Percentiles rank a stretch among this genome's conserved stretches.
phyloP scores from a whole-genome alignment of 2,888 invertebrate species.

The Napeogenes inachia region DNA sequence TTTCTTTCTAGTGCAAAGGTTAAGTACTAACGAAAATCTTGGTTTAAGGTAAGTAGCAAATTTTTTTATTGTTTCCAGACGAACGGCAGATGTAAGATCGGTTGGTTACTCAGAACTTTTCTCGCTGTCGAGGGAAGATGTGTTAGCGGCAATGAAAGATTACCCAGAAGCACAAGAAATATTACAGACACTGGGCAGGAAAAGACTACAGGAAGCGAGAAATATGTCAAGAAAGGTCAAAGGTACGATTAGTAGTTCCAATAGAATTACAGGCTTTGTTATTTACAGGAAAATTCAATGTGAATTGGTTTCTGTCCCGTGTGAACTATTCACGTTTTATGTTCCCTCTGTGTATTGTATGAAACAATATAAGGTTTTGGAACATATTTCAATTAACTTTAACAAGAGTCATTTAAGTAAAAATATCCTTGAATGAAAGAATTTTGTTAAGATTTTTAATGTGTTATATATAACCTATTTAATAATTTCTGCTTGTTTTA shows the following conservation, averaged over 20 bases:
- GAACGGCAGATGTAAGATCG: constrained; percentile 96
- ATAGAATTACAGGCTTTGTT: neutral
- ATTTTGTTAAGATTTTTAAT: too few species aligned
- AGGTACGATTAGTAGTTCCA: constrained; percentile 23
- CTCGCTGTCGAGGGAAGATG: constrained; percentile 95
- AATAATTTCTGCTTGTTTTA: constrained; percentile 24
- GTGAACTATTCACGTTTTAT: neutral
- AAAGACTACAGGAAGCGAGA: constrained; percentile 90
- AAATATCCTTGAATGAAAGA: neutral
- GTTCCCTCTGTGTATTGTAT: neutral
- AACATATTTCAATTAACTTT: neutral
- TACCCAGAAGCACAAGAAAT: constrained; percentile 98
- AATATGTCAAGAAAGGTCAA: constrained; percentile 69
- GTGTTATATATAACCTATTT: neutral
- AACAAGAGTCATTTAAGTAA: neutral
- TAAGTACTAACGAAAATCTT: neutral
- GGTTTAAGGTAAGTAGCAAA: constrained; percentile 12
- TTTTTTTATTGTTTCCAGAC: constrained; percentile 72
- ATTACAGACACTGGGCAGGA: constrained; percentile 90
- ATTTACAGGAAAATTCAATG: constrained; percentile 26
- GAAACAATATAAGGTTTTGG: neutral
- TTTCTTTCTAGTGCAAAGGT: too few species aligned
- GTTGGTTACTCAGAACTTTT: constrained; percentile 97
- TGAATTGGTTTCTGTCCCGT: constrained; percentile 8
- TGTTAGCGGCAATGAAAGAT: constrained; percentile 96